Base-by-base conservation (phyloP, 2,888 invertebrate genomes). In the Dicycla oo region DNA sequence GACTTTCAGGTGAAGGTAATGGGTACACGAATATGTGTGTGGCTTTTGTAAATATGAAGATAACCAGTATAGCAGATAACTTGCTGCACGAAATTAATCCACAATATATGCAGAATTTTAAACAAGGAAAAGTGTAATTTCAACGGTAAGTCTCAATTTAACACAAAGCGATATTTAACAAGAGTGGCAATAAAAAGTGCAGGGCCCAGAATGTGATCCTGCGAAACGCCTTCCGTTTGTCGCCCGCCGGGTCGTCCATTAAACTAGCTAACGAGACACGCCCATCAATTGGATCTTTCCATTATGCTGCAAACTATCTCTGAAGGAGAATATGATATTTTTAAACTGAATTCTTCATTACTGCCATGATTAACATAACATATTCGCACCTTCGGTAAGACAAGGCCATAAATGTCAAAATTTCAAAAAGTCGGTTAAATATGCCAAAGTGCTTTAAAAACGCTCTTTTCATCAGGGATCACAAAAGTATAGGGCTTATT, bases 191-290 rank as follows among this genome's bases (percentile, higher is more conserved):
- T 73, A 82, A 83, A 82, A 79, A 80, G 49, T 71, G 54, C 67
- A 61, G 57, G 69, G 6, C 79, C 77, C 40, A 80, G 63, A 69
- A 81, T 81, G 70, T 73, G 40, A 67, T 74, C 77, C 51, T 74
- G 73, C 40, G 73, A 65, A 69, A 86, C 66, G 45, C 71, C 72
- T 65, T 72, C 71, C 71, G 54, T 66, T 69, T 75, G 53, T 64
- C 47, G 60, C 54, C 80, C 74, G 75, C 56, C 71, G 77, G 66
- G 73, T 73, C 73, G 60, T 78, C 79, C 79, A 87, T 83, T 85
- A 86, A 79, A 67, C 60, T 78, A 58, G 71, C 80, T 86, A 86
- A 86, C 86, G 81, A 86, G 83, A 66, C 70, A 54, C 76, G 61
- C 72, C 69, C 73, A 74, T 78, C 65, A 75, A 82, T 82, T 75